phyloP scores from a whole-genome alignment of 1,140 invertebrate genomes.

The Mya arenaria region DNA sequence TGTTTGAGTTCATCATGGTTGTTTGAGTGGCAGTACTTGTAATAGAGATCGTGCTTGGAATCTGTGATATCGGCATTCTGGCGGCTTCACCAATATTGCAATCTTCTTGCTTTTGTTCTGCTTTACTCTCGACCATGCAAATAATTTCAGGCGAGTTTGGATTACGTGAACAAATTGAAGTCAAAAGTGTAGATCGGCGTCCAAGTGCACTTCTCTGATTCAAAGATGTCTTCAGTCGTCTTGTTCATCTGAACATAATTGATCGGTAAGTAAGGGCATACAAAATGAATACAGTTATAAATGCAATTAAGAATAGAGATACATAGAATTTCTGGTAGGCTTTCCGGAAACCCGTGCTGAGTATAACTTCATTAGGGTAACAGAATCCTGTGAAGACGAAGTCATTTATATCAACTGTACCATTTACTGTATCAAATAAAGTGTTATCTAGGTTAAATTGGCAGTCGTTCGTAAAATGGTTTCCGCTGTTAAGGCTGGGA shows the following conservation, averaged over 20 bases:
- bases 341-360: slow-evolving; percentile 55
- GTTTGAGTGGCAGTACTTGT: too few species aligned
- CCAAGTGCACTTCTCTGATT: slow-evolving; percentile 22
- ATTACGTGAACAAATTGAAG: slow-evolving; percentile 12
- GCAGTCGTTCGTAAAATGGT: too few species aligned
- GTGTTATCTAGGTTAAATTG: too few species aligned
- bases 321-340: slow-evolving; percentile 71
- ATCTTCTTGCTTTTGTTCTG: background rate
- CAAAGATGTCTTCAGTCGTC: slow-evolving; percentile 49
- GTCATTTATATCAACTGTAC: background rate
- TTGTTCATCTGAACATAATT: slow-evolving; percentile 60
- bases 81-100: too few species aligned
- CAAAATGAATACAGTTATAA: slow-evolving; percentile 68
- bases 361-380: slow-evolving; percentile 50
- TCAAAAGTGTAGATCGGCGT: slow-evolving; percentile 3
- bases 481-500: too few species aligned
- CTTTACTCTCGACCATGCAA: background rate
- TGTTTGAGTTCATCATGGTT: too few species aligned
- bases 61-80: too few species aligned
- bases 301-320: slow-evolving; percentile 70
- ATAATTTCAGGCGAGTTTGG: slow-evolving; percentile 1
- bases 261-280: slow-evolving; percentile 74
- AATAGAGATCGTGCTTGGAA: too few species aligned
- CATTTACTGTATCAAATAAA: slow-evolving; percentile 1
- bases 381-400: slow-evolving; percentile 56